Evolutionary conservation across 2,888 invertebrate genomes (phyloP).

Genomic region (Elgonia sp.): DNA sequence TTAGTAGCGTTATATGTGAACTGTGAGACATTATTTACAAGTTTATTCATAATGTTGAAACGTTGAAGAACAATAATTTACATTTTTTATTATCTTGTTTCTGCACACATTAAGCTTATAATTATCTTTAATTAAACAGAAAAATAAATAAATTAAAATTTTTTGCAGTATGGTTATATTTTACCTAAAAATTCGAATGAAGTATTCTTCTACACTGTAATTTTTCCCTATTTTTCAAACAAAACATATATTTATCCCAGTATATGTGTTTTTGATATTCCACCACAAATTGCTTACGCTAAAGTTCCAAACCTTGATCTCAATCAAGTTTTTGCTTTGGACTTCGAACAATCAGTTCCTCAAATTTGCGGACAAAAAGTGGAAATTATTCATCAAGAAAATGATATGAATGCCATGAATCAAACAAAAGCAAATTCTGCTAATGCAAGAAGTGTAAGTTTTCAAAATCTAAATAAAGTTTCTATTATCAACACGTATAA

Average conservation of each 20-base stretch:
- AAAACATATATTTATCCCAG: conserved; percentile 46
- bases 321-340: not conserved
- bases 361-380: conserved; percentile 48
- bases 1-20: too few relatives aligned
- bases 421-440: not conserved
- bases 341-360: conserved; percentile 35
- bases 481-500: not conserved
- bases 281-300: conserved; percentile 17
- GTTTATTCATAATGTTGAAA: too few relatives aligned
- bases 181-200: conserved; percentile 38
- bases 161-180: conserved; percentile 47
- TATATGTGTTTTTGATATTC: conserved; percentile 16
- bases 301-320: conserved; percentile 18
- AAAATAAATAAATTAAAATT: conserved; percentile 3
- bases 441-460: conserved; percentile 26
- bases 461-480: not conserved
- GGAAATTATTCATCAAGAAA: conserved; percentile 21
- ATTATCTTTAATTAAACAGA: too few relatives aligned
- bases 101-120: too few relatives aligned
- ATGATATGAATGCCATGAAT: not conserved
- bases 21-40: too few relatives aligned
- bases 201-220: conserved; percentile 34
- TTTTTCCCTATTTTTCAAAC: conserved; percentile 43
- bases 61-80: too few relatives aligned
- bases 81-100: too few relatives aligned